Evolutionary conservation across 2,797 vertebrate genomes (phyloP).

Genomic region (Muraenolepis orangiensis): DNA sequence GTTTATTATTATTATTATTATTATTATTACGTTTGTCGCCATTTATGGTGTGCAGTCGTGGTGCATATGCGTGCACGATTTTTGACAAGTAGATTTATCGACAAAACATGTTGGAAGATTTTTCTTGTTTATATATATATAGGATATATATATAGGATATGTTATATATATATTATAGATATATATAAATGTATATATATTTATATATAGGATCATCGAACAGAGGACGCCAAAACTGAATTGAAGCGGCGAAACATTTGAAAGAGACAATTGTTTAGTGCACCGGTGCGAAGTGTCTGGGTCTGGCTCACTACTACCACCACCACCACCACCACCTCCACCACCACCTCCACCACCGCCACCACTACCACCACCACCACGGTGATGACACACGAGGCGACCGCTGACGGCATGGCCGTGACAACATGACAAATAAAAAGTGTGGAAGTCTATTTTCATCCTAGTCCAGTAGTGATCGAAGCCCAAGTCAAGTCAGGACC

Average conservation of each 20-base stretch:
- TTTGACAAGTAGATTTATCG: constrained; percentile 42
- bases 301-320: constrained; percentile 53
- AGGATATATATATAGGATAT: too few species aligned
- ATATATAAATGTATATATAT: too few species aligned
- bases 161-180: too few species aligned
- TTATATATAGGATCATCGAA: too few species aligned
- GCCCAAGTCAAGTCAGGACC: constrained; percentile 22
- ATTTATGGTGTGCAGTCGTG: neutral
- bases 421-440: constrained; percentile 83
- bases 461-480: constrained; percentile 71
- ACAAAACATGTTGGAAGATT: constrained; percentile 52
- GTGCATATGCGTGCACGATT: constrained; percentile 37
- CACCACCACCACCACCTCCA: too few species aligned
- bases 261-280: constrained; percentile 26
- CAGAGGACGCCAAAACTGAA: neutral
- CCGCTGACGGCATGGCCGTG: constrained; percentile 67
- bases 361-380: too few species aligned
- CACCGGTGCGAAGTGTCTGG: constrained; percentile 54
- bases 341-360: too few species aligned
- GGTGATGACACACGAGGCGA: constrained; percentile 36
- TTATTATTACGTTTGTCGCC: neutral
- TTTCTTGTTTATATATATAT: constrained; percentile 19
- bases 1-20: constrained; percentile 1
- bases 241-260: constrained; percentile 49
- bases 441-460: constrained; percentile 67